Evolutionary conservation across 2,888 invertebrate species (phyloP), one percentile per base, ranked within the genome.

Genomic region (Phania funesta): DNA sequence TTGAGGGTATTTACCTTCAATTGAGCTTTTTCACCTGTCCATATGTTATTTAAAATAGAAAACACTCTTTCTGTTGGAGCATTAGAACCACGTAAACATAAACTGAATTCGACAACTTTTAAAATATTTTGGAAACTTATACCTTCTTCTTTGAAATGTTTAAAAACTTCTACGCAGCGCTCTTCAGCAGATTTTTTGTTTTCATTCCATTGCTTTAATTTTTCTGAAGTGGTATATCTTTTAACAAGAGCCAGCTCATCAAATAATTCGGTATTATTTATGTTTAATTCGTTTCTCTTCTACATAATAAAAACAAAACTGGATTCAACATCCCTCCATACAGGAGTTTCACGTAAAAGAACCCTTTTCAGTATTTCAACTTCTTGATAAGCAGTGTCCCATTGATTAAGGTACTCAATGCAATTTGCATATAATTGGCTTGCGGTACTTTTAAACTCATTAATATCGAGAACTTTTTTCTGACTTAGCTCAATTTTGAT

Each of bases 351-450:
- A 65, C 73, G 41, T 50, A 81, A 22, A 62, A 68, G 54, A 48
- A 81, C 62, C 71, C 73, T 73, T 73, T 73, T 67, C 13, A 81
- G 26, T 44, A 82, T 41, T 78, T 64, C 78, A 52, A 78, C 62
- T 46, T 75, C 56, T 65, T 75, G 29, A 56, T 65, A 75, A 16
- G 75, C 65, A 56, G 35, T 22, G 20, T 26, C 58, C 78, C 83
- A 80, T 38, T 80, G 58, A 65, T 29, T 60, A 29, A 83, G 56
- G 24, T 68, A 80, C 35, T 79, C 70, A 64, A 68, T 74, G 50
- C 65, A 79, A 54, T 64, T 67, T 18, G 18, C 48, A 82, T 60
- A 54, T 78, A 35, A 35, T 35, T 41, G 22, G 22, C 26, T 54
- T n/a, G 56, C 64, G 46, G 38, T 38, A 29, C 4, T n/a, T 24